Base-by-base conservation (phyloP, 2,888 invertebrate genomes). In the Dione juno region DNA sequence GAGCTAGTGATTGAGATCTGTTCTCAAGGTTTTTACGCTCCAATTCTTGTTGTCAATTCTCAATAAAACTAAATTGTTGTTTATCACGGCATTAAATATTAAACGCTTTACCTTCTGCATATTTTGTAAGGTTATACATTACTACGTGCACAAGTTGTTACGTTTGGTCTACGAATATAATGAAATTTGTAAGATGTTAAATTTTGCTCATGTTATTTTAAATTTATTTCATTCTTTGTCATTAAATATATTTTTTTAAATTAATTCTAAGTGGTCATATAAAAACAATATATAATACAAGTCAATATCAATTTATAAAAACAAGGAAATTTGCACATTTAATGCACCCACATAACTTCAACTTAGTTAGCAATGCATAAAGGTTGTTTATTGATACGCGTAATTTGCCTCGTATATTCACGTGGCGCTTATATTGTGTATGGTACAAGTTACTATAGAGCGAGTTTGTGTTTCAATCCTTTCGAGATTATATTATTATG, bases 11-110 rank as follows among this genome's bases (percentile, higher is more conserved):
- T 81, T 81, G 81, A 84, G 82, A 84, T 80, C 78, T 78, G 72
- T 69, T 76, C 73, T 82, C 90, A 89, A 90, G 90, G 90, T 81
- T 81, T 81, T 76, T 81, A 80, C 84, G 86, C 82, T 84, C 85
- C 77, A 83, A 80, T 87, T 86, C 76, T 78, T 80, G 78, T 67
- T 78, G 76, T 77, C 74, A 77, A 74, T 65, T 74, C 75, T 69
- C 75, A 70, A 76, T 74, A 76, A 52, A 28, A 19, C 50, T 19
- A 57, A 57, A 64, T 52, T 50, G 19, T 19, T 52, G 50, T 40
- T 40, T 64, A 64, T 64, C 35, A 64, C 50, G 37, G 19, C 21
- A 64, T 37, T 50, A 21, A 40, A 40, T 52, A 64, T 37, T 40
- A 19, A 52, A 52, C 35, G 37, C 13, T 35, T 48, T 16, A 41